Base-by-base conservation (phyloP, 64 coral and sea anemone genomes). In the Dendronephthya gigantea region DNA sequence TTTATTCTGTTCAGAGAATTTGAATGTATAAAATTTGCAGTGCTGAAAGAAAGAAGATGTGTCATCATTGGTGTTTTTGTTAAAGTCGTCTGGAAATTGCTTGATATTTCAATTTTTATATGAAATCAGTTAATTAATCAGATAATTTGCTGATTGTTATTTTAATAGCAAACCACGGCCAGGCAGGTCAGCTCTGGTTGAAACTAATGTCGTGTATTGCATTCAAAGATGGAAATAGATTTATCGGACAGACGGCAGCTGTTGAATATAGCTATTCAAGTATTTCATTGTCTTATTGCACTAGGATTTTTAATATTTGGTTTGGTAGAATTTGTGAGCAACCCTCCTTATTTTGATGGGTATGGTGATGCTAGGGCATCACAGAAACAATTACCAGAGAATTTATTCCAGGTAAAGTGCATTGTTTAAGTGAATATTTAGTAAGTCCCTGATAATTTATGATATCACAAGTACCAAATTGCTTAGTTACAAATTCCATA, bases 271-370 rank as follows among this genome's bases (percentile, higher is more conserved):
- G 72, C 72, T 14, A 10, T 79, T 36, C 72, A 79, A 79, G 32
- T 79, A 36, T 29, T 79, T 15, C 72, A 79, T 39, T 34, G 10
- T 79, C 36, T 79, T 16, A 79, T 79, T 79, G 72, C 72, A 39
- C 37, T 29, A 12, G 72, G 32, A 79, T 79, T 79, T 79, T 79
- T 29, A 16, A 39, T 79, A 17, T 79, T 79, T 79, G 72, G 72
- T 35, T 16, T 79, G 32, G 72, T 79, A 12, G 72, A 79, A 34
- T 79, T 79, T 79, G 32, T 79, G 19, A 79, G 31, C 36, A 79
- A 79, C 36, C 72, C 72, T 79, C 72, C 72, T 17, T 79, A 6
- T 79, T 79, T 79, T 79, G 72, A 79, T 79, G 72, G 72, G 34
- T 79, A 79, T 79, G 72, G 72, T 10, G 72, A 79, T 39, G 72